phyloP scores from a whole-genome alignment of 2,113 vertebrate genomes.

The Lutjanus erythropterus region DNA sequence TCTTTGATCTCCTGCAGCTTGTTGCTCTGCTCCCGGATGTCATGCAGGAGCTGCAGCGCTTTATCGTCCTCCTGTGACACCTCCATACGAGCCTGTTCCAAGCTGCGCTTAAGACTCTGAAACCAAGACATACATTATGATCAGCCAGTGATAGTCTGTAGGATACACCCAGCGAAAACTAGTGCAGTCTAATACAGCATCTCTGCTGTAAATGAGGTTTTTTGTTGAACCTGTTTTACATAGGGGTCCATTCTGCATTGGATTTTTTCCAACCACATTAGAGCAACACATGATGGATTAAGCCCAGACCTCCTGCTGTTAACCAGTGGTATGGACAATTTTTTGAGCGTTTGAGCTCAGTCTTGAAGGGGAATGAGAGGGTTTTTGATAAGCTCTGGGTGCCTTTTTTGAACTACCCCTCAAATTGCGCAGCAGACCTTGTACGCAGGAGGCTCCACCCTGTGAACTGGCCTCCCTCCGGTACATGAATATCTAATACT shows the following conservation, averaged over 20 bases:
- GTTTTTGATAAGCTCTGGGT: too few relatives aligned
- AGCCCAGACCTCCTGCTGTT: too few relatives aligned
- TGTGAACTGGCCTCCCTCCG: too few relatives aligned
- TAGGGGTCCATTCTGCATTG: background rate
- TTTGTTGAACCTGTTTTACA: background rate
- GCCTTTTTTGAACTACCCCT: too few relatives aligned
- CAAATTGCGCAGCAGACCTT: too few relatives aligned
- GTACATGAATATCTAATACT: too few relatives aligned
- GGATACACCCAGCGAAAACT: background rate
- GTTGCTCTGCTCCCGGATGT: constrained; percentile 98
- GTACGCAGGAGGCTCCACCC: too few relatives aligned
- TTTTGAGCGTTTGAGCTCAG: too few relatives aligned
- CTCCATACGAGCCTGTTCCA: constrained; percentile 98
- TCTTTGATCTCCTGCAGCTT: constrained; percentile 99
- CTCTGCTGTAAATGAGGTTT: background rate
- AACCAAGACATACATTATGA: constrained; percentile 11
- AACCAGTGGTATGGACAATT: too few relatives aligned
- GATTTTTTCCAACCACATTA: background rate
- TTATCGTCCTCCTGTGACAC: constrained; percentile 99
- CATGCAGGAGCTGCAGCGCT: constrained; percentile 96
- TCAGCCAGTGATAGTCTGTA: background rate
- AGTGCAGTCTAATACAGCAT: background rate
- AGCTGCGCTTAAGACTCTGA: constrained; percentile 98
- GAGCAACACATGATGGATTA: too few relatives aligned
- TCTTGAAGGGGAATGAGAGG: too few relatives aligned